These are phyloP conservation scores for Solen grandis DNA, from an alignment of 1,140 invertebrate species.

Conservation along the genomic window DNA sequence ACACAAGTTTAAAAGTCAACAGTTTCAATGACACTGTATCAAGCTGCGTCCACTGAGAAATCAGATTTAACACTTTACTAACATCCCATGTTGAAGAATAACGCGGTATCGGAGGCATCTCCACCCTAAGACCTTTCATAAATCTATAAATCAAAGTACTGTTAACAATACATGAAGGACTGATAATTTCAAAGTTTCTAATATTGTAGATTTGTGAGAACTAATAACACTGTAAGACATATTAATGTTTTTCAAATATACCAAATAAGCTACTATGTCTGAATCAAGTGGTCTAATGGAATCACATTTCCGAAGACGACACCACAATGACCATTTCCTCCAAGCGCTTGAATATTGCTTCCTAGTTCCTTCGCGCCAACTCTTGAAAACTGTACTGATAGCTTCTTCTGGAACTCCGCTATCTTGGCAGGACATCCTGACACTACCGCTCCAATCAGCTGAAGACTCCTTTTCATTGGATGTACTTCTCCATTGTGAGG, in stretches of 20 bases:
- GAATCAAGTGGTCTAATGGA: constrained; percentile 15
- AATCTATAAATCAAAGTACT: too few relatives aligned
- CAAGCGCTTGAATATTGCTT: constrained; percentile 31
- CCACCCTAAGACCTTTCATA: too few relatives aligned
- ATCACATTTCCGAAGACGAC: neutral
- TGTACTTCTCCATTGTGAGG: neutral
- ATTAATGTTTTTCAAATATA: constrained; percentile 12
- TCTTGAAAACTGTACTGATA: neutral
- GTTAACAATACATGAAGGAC: neutral
- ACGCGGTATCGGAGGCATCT: too few relatives aligned
- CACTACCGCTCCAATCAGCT: constrained; percentile 10
- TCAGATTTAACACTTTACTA: too few relatives aligned
- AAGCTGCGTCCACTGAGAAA: too few relatives aligned
- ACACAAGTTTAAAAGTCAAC: too few relatives aligned
- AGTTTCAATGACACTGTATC: too few relatives aligned
- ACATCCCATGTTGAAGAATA: too few relatives aligned
- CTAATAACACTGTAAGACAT: constrained; percentile 27
- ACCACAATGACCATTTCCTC: constrained; percentile 31
- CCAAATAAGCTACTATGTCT: constrained; percentile 6
- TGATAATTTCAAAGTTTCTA: constrained; percentile 26
- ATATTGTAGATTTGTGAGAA: constrained; percentile 7
- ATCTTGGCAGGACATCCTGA: neutral
- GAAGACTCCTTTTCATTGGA: constrained; percentile 2
- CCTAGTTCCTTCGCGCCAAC: constrained; percentile 13
- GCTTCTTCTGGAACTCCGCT: constrained; percentile 17